These are phyloP conservation scores for Leptinotarsa haldemani DNA, from an alignment of 2,888 invertebrate genomes.

Conservation along the genomic window DNA sequence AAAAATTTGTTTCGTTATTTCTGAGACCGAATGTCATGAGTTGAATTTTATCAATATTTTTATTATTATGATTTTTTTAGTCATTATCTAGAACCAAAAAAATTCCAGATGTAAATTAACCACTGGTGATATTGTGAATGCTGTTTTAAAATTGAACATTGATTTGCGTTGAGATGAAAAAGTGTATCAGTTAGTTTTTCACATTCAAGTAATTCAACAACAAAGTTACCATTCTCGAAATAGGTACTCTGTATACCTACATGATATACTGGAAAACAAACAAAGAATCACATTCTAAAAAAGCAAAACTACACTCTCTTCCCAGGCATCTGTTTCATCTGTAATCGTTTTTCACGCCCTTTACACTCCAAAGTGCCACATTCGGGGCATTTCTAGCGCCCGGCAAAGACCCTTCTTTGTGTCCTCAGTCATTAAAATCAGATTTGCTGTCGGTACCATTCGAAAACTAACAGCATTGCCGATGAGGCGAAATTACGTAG, in stretches of 20 bases:
- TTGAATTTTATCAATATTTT: too few species aligned
- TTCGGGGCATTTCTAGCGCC: constrained; percentile 28
- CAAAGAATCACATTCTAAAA: background rate
- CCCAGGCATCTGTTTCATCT: constrained; percentile 42
- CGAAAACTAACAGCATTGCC: constrained; percentile 34
- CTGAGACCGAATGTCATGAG: too few species aligned
- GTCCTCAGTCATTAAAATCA: constrained; percentile 46
- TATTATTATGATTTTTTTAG: too few species aligned
- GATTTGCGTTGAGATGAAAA: too few species aligned
- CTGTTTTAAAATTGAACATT: too few species aligned
- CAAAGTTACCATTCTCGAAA: background rate
- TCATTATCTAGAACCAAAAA: too few species aligned
- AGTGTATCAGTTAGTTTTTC: too few species aligned
- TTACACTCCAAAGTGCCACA: constrained; percentile 38
- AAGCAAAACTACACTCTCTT: constrained; percentile 24
- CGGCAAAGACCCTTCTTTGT: constrained; percentile 37
- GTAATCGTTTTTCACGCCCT: constrained; percentile 43
- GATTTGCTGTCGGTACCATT: constrained; percentile 39
- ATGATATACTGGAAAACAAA: background rate
- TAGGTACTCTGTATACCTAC: background rate
- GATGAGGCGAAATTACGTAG: constrained; percentile 35
- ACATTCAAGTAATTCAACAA: background rate
- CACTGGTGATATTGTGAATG: too few species aligned
- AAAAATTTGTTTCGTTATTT: too few species aligned
- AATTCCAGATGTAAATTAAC: too few species aligned